Base-by-base conservation (phyloP, 2,797 vertebrate genomes). In the Gymnothorax javanicus region DNA sequence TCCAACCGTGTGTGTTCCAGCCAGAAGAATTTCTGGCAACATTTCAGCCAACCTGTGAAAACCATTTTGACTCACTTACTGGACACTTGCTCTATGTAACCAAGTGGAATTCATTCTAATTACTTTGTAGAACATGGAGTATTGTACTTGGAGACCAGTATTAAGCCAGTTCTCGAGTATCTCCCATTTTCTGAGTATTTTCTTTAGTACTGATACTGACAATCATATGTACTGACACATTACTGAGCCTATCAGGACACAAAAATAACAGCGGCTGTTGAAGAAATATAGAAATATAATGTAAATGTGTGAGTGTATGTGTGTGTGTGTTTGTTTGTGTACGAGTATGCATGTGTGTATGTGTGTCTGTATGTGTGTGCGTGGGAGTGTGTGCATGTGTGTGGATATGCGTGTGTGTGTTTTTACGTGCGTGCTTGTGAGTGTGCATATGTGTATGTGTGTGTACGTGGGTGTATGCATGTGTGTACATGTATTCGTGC, bases 21-120 rank as follows among this genome's bases (percentile, higher is more conserved):
- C 33, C 33, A 43, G 33, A 43, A 43, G 33, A 43, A 2, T 43
- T 43, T n/a, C 52, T 89, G 89, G 88, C 89, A 56, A 60, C 27
- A 52, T 75, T 87, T 90, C 88, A 89, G 83, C 69, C 52, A 73
- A 86, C 60, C 85, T 85, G 81, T 83, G 81, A 87, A 89, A 85
- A 83, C 84, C 87, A 85, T 87, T 90, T 90, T 84, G 62, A 81
- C 75, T 87, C 71, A 84, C 88, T 86, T 84, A 87, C 86, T 82
- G 71, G 64, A 50, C 77, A 64, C 86, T 87, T 82, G 86, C 69
- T 67, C 43, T 84, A 86, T 84, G 87, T 85, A 85, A 87, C 86
- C 84, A 58, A 67, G 75, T 86, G 85, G 86, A 87, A 90, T 86
- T 86, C 86, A 69, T 56, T 52, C 85, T 86, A 86, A 87, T 88